A percentile compares a stretch with the other conserved stretches of the same genome.
These are phyloP conservation scores for Eudasyphora cyanicolor DNA, from an alignment of 2,888 invertebrate species.

Conservation along the genomic window DNA sequence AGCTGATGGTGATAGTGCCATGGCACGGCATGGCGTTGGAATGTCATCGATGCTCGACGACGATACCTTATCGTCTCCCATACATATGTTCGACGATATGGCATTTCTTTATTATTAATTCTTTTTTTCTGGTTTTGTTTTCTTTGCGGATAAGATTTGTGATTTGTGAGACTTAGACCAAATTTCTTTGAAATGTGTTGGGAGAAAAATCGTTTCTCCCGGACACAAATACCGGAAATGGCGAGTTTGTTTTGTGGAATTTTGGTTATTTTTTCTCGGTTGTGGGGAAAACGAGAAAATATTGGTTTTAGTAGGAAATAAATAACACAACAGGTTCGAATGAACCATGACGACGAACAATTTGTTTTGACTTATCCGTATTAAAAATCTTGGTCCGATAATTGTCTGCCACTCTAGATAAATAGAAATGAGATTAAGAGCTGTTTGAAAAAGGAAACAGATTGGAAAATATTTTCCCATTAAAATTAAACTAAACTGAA, in stretches of 20 bases:
- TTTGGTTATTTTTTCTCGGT: not conserved
- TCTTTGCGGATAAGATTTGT: slow-evolving; percentile 12
- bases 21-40: slow-evolving; percentile 15
- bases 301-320: not conserved
- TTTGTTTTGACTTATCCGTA: not conserved
- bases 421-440: no score
- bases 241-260: not conserved
- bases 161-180: not conserved
- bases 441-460: no score
- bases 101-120: slow-evolving; percentile 26
- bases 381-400: not conserved
- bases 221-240: slow-evolving; percentile 13
- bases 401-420: slow-evolving; percentile 4
- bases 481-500: no score
- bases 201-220: not conserved
- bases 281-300: not conserved
- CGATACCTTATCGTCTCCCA: slow-evolving; percentile 20
- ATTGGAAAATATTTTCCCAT: no score
- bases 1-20: not conserved
- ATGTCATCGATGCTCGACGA: slow-evolving; percentile 1
- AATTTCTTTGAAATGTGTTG: not conserved
- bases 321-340: not conserved
- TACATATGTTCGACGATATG: slow-evolving; percentile 10
- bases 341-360: not conserved
- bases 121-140: slow-evolving; percentile 16